Percentiles rank a stretch among this genome's conserved stretches.
phyloP scores from a whole-genome alignment of 2,797 vertebrate species.

The Sternotherus odoratus region DNA sequence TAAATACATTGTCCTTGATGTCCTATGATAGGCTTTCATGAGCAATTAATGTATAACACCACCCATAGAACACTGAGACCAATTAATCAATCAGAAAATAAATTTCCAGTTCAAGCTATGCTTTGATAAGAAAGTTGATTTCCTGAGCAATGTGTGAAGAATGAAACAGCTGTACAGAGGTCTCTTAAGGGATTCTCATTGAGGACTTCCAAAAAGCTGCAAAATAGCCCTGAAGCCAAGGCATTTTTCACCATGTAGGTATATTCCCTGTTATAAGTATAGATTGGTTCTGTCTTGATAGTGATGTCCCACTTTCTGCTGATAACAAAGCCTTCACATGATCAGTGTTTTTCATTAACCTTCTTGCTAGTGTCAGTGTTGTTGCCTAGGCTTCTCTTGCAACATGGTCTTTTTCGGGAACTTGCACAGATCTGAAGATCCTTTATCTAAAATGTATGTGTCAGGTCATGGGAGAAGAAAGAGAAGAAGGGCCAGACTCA shows the following conservation, averaged over 20 bases:
- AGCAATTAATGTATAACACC: neutral
- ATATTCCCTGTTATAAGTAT: neutral
- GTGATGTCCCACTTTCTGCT: neutral
- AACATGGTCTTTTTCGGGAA: neutral
- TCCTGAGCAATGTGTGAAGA: neutral
- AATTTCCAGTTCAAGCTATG: neutral
- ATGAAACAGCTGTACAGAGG: neutral
- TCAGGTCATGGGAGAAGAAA: neutral
- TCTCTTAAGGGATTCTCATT: neutral
- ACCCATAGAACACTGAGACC: neutral
- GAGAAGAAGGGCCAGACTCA: neutral
- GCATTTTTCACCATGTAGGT: neutral
- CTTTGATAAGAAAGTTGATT: conserved; percentile 10
- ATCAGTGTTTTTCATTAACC: conserved; percentile 35
- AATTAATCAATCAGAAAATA: conserved; percentile 19
- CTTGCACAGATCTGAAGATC: neutral
- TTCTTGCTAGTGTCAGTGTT: neutral
- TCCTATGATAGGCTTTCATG: neutral
- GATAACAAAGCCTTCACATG: neutral
- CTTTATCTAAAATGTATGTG: neutral
- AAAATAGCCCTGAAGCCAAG: neutral
- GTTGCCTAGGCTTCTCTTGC: neutral
- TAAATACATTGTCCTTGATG: conserved; percentile 6
- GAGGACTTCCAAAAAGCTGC: neutral
- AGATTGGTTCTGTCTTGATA: neutral